These are phyloP conservation scores for Melopsittacus undulatus DNA, from an alignment of 2,797 vertebrate genomes.

Conservation along the genomic window DNA sequence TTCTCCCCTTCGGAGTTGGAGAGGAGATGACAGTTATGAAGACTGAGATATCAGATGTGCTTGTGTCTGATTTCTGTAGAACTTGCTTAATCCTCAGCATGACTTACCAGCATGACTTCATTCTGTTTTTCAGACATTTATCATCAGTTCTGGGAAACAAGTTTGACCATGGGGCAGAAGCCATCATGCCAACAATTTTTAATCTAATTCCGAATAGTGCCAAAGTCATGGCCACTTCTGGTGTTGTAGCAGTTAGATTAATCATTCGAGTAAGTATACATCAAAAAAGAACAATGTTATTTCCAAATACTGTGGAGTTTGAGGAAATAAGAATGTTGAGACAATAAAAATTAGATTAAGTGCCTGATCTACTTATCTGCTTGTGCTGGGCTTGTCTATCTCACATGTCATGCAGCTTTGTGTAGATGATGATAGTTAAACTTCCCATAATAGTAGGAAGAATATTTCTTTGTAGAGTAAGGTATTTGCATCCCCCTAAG, in stretches of 20 bases:
- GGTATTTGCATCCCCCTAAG: background rate
- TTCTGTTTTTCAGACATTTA: constrained; percentile 82
- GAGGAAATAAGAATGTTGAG: background rate
- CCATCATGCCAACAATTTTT: constrained; percentile 95
- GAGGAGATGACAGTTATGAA: background rate
- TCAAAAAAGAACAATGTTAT: background rate
- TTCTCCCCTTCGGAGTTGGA: background rate
- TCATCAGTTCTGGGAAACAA: constrained; percentile 92
- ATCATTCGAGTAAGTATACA: constrained; percentile 90
- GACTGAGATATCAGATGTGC: constrained; percentile 30
- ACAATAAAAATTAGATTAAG: background rate
- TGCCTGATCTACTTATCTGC: background rate
- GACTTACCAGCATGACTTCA: constrained; percentile 34
- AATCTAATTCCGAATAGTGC: constrained; percentile 98
- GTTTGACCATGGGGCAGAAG: constrained; percentile 98
- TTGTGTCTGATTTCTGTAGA: background rate
- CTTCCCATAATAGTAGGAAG: background rate
- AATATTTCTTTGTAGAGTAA: background rate
- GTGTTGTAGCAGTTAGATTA: constrained; percentile 91
- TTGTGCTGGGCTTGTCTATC: background rate
- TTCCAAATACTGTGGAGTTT: background rate
- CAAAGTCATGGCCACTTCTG: constrained; percentile 98
- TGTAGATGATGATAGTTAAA: background rate
- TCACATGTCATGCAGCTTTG: background rate
- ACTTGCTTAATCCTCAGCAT: background rate